A percentile compares a stretch with the other conserved stretches of the same genome.
phyloP scores from a whole-genome alignment of 1,140 invertebrate species.

The Potamilus streckersoni region DNA sequence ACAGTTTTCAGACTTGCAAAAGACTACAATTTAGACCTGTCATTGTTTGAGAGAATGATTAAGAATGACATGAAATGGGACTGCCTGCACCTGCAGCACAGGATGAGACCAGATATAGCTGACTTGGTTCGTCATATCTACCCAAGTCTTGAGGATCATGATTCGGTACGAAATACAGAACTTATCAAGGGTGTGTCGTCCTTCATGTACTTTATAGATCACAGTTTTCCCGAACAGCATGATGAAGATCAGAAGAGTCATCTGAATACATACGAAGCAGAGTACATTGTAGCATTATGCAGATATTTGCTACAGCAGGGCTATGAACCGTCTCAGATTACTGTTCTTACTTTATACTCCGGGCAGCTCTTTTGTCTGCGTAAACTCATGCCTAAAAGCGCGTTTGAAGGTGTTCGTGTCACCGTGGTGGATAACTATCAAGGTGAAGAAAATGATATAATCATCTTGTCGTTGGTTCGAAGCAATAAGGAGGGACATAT shows the following conservation, averaged over 20 bases:
- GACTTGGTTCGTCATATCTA: constrained; percentile 65
- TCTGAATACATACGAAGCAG: constrained; percentile 63
- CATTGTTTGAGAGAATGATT: constrained; percentile 68
- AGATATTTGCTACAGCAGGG: constrained; percentile 65
- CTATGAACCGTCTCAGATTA: constrained; percentile 60
- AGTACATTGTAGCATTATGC: constrained; percentile 56
- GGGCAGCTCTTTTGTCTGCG: constrained; percentile 61
- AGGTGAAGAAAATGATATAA: constrained; percentile 88
- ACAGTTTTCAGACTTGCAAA: constrained; percentile 62
- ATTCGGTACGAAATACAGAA: constrained; percentile 47
- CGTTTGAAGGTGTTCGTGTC: constrained; percentile 66
- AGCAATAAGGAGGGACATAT: constrained; percentile 74
- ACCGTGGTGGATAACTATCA: constrained; percentile 79
- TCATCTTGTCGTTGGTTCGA: constrained; percentile 84
- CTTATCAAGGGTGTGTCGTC: constrained; percentile 60
- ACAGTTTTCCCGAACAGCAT: constrained; percentile 51
- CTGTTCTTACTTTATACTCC: constrained; percentile 66
- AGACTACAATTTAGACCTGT: constrained; percentile 66
- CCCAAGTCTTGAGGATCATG: constrained; percentile 56
- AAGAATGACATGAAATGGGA: constrained; percentile 60
- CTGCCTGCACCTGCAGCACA: constrained; percentile 52
- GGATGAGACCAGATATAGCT: constrained; percentile 64
- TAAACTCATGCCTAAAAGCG: constrained; percentile 54
- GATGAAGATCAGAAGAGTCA: constrained; percentile 60
- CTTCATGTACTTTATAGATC: constrained; percentile 66